A percentile compares a stretch with the other conserved stretches of the same genome.
These are phyloP conservation scores for Morelia viridis DNA, from an alignment of 2,797 vertebrate genomes.

Conservation along the genomic window DNA sequence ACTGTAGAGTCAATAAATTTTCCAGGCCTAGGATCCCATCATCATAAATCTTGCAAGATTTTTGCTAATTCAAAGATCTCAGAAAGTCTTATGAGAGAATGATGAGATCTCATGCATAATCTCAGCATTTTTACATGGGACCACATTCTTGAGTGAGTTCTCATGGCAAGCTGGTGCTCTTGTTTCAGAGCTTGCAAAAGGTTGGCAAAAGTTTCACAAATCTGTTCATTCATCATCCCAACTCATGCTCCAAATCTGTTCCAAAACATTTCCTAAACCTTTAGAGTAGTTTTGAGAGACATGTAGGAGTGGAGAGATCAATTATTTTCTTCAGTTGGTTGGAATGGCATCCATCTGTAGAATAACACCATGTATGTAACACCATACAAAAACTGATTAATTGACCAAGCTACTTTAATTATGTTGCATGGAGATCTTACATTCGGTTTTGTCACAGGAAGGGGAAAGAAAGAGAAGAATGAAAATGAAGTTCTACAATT, in stretches of 20 bases:
- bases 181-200: not conserved
- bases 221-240: not conserved
- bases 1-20: not conserved
- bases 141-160: not conserved
- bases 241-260: not conserved
- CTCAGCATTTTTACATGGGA: not conserved
- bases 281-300: not conserved
- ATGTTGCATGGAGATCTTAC: not conserved
- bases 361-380: not conserved
- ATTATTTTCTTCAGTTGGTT: not conserved
- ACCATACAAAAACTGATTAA: not conserved
- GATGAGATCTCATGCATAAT: not conserved
- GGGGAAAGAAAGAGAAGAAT: no score
- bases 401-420: not conserved
- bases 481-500: not conserved
- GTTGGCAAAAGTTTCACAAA: not conserved
- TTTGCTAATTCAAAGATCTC: not conserved
- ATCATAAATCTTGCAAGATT: not conserved
- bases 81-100: not conserved
- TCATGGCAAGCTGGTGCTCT: not conserved
- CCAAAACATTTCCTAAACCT: not conserved
- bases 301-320: not conserved
- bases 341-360: not conserved
- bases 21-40: not conserved
- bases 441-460: not conserved